These are phyloP conservation scores for Fregata magnificens DNA, from an alignment of 2,113 vertebrate genomes.

Conservation along the genomic window DNA sequence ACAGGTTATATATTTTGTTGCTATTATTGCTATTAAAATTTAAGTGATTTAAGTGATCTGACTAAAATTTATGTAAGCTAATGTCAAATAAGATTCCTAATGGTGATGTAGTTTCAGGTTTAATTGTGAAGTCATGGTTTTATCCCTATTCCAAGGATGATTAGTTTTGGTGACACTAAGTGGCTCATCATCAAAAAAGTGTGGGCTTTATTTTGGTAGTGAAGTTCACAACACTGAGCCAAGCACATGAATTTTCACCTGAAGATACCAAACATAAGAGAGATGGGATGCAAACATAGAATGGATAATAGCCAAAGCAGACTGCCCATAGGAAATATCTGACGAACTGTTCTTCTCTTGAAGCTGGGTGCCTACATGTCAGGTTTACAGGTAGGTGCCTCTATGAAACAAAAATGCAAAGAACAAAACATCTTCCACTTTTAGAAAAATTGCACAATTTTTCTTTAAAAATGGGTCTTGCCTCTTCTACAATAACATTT, in stretches of 20 bases:
- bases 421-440: not conserved
- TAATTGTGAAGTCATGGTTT: not conserved
- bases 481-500: not conserved
- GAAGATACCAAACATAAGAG: not conserved
- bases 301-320: not conserved
- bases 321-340: not conserved
- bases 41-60: not conserved
- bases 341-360: not conserved
- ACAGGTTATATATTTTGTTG: not conserved
- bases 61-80: not conserved
- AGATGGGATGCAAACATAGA: not conserved
- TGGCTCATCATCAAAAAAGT: fast-evolving
- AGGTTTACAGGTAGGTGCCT: not conserved
- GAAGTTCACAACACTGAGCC: not conserved
- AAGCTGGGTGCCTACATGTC: not conserved
- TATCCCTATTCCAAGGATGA: not conserved
- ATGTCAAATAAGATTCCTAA: not conserved
- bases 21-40: not conserved
- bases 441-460: not conserved
- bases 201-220: not conserved
- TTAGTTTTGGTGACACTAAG: not conserved
- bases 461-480: not conserved
- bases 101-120: not conserved
- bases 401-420: not conserved
- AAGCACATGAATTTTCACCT: not conserved